Base-by-base conservation (phyloP, 2,113 vertebrate genomes). In the Proterorhinus semilunaris region DNA sequence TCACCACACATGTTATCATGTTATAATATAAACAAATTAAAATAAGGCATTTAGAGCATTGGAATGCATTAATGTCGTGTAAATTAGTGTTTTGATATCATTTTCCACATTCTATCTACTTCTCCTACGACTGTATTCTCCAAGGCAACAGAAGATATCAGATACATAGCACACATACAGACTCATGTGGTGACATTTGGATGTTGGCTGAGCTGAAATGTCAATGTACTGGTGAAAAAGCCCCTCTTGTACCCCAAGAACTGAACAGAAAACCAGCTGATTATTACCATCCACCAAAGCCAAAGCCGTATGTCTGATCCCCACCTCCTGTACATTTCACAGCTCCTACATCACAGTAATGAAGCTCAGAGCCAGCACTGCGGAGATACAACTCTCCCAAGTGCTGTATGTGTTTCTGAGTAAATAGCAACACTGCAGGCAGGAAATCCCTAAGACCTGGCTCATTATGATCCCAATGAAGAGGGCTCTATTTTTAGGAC, bases 131-230 rank as follows among this genome's bases (percentile, higher is more conserved):
- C 58, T 13, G 11, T 51, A 43, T 65, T 72, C 47, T 12, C 66
- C 49, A 69, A 27, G 67, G 10, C 3, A 55, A 54, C 42, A 76
- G 59, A 36, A 36, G 4, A n/a, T 44, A 71, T 66, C 53, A 71
- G 49, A 71, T 21, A 21, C 21, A 21, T 69, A 46, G 78, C 51
- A 68, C 66, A 68, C 21, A 68, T 16, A 69, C 46, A 65, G 15
- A 42, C 53, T 76, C 65, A 65, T 65, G 72, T 66, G 68, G 65
- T 49, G 68, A 79, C 80, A 81, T 83, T 84, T 81, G 70, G 68
- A 75, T 69, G 62, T 73, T 82, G 82, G 77, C 83, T 51, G 52
- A 57, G n/a, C 49, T 78, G 61, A 88, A 84, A 88, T 84, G 83
- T 81, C 83, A 84, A 52, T 71, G 53, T 50, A 53, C 55, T 57